A percentile compares a stretch with the other conserved stretches of the same genome.
Evolutionary conservation across 2,888 invertebrate species (phyloP).

Genomic region (Syritta pipiens): DNA sequence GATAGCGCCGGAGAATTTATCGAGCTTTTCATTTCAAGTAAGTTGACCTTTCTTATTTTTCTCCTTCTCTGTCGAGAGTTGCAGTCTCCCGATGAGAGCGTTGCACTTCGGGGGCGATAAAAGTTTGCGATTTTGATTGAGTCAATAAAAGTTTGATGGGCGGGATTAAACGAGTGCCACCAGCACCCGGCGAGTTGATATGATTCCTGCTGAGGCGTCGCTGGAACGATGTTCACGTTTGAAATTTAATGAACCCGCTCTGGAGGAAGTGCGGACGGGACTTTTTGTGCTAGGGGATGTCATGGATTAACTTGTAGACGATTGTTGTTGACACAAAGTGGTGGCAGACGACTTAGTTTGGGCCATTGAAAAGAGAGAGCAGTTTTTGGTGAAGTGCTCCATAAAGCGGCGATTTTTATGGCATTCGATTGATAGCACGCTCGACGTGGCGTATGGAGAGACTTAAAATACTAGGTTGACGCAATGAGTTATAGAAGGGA

Average conservation of each 20-base stretch:
- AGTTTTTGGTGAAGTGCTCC: background rate
- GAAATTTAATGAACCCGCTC: conserved; percentile 25
- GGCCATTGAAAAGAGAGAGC: background rate
- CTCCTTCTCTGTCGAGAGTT: no score
- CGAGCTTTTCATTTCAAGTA: conserved; percentile 84
- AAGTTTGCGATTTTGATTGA: no score
- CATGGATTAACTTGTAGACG: conserved; percentile 26
- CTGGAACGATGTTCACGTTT: conserved; percentile 6
- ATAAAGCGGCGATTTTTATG: background rate
- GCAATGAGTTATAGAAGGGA: no score
- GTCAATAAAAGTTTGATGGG: no score
- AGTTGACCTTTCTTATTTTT: no score
- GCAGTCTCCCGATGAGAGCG: no score
- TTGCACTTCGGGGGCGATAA: no score
- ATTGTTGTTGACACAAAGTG: no score
- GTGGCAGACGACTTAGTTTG: no score
- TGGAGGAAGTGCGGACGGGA: background rate
- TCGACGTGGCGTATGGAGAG: background rate
- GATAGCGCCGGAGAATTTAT: conserved; percentile 83
- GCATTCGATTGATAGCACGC: background rate
- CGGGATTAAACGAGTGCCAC: no score
- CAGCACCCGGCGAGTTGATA: no score
- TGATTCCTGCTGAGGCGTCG: no score
- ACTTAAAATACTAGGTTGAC: background rate
- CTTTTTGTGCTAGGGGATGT: background rate